Conservation (phyloP, 2,888 invertebrate genomes). For the Sipunculus nudus region DNA sequence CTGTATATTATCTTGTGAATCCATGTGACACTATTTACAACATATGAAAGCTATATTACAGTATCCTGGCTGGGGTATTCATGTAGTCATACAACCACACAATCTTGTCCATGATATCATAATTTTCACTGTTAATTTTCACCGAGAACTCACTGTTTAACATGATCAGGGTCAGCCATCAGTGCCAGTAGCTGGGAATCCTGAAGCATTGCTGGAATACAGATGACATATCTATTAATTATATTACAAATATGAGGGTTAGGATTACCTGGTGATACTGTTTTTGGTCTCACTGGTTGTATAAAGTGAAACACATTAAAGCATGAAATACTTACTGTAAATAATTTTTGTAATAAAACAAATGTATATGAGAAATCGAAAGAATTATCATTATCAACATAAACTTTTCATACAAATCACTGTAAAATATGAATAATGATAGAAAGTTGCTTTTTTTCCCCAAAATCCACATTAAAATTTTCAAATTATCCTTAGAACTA, state of each 20-base stretch:
- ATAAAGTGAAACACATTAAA: background rate
- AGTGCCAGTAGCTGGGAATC: conserved; percentile 81
- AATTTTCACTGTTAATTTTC: too few species aligned
- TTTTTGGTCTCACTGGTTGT: too few species aligned
- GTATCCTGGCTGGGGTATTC: too few species aligned
- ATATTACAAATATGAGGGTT: background rate
- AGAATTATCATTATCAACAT: background rate
- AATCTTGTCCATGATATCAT: too few species aligned
- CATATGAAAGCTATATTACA: too few species aligned
- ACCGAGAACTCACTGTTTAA: conserved; percentile 68
- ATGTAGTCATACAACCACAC: too few species aligned
- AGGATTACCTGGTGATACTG: too few species aligned
- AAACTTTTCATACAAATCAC: background rate
- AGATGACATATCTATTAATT: background rate
- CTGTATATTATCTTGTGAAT: too few species aligned
- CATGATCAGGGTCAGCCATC: conserved; percentile 75
- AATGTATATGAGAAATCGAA: background rate
- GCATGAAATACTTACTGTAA: background rate
- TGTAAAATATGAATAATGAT: background rate
- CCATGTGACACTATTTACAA: too few species aligned
- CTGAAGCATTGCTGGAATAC: conserved; percentile 74
- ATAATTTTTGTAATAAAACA: background rate
- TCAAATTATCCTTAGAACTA: too few species aligned
- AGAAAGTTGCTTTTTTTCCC: background rate
- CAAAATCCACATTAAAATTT: too few species aligned